These are phyloP conservation scores for Bryconaethiops microstoma DNA, from an alignment of 2,797 vertebrate genomes.

Conservation along the genomic window DNA sequence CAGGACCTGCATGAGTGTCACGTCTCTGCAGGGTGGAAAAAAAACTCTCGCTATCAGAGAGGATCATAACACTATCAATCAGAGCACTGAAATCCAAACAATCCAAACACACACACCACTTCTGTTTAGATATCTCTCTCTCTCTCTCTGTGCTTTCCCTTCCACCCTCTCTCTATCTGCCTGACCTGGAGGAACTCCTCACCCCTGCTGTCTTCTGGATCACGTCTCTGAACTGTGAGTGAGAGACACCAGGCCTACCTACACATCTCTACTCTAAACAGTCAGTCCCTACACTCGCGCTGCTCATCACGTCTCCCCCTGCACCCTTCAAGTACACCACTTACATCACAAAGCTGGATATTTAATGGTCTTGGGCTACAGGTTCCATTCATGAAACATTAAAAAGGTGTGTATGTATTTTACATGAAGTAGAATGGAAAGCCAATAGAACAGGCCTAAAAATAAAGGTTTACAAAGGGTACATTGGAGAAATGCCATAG, in stretches of 20 bases:
- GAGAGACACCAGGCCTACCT: conserved; percentile 54
- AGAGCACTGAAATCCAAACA: conserved; percentile 57
- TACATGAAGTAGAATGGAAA: not conserved
- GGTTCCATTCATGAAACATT: not conserved
- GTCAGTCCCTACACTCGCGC: not conserved
- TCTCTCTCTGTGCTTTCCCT: conserved; percentile 44
- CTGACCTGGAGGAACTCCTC: conserved; percentile 24
- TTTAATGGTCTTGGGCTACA: not conserved
- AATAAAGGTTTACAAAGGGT: not conserved
- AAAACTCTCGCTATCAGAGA: conserved; percentile 29
- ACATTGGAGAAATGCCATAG: not conserved
- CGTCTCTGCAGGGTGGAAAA: not conserved
- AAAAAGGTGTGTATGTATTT: not conserved
- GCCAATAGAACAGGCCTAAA: not conserved
- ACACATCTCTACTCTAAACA: conserved; percentile 35
- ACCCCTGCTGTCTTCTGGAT: conserved; percentile 52
- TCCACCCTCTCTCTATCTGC: conserved; percentile 34
- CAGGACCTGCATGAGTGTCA: not conserved
- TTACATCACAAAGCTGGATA: not conserved
- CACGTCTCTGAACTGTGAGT: conserved; percentile 51
- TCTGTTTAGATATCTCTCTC: conserved; percentile 58
- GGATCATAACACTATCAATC: conserved; percentile 54
- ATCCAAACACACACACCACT: conserved; percentile 52
- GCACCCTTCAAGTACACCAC: not conserved
- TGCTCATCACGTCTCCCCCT: conserved; percentile 10